These are phyloP conservation scores for Scaptomyza parva DNA, from an alignment of 2,888 invertebrate genomes.

Conservation along the genomic window DNA sequence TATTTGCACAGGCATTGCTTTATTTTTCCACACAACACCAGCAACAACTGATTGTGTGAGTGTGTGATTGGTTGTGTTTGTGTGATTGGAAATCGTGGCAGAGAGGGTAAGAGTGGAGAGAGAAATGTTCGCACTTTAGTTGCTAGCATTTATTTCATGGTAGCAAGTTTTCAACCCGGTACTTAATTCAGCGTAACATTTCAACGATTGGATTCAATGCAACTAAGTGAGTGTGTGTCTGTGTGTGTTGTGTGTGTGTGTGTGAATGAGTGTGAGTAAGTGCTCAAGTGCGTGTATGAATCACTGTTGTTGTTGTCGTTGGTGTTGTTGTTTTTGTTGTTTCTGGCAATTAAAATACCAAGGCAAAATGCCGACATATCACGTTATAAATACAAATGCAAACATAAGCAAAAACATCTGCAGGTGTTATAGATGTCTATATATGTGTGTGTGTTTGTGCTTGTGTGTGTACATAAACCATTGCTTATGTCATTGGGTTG, in stretches of 20 bases:
- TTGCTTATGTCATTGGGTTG: conserved; percentile 13
- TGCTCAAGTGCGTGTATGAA: conserved; percentile 41
- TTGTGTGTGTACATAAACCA: conserved; percentile 2
- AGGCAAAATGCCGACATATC: conserved; percentile 70
- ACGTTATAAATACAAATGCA: conserved; percentile 61
- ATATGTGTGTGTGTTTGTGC: not conserved
- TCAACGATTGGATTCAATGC: conserved; percentile 68
- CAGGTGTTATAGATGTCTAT: not conserved
- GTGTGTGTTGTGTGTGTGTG: conserved; percentile 7
- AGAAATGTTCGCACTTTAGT: conserved; percentile 13
- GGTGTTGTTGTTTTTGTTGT: conserved; percentile 18
- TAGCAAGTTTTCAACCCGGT: conserved; percentile 16
- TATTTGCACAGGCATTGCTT: conserved; percentile 63
- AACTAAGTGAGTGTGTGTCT: conserved; percentile 27
- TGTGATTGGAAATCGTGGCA: not conserved
- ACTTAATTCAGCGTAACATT: conserved; percentile 61
- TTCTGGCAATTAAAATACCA: conserved; percentile 70
- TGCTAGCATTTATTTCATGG: conserved; percentile 19
- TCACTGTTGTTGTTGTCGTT: conserved; percentile 18
- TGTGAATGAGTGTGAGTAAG: conserved; percentile 15
- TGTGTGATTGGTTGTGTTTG: not conserved
- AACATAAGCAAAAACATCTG: conserved; percentile 29
- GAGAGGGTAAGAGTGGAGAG: not conserved
- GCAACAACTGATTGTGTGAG: not conserved
- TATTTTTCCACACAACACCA: conserved; percentile 23